phyloP scores from a whole-genome alignment of 1,140 invertebrate genomes.

The Platyscapa corneri region DNA sequence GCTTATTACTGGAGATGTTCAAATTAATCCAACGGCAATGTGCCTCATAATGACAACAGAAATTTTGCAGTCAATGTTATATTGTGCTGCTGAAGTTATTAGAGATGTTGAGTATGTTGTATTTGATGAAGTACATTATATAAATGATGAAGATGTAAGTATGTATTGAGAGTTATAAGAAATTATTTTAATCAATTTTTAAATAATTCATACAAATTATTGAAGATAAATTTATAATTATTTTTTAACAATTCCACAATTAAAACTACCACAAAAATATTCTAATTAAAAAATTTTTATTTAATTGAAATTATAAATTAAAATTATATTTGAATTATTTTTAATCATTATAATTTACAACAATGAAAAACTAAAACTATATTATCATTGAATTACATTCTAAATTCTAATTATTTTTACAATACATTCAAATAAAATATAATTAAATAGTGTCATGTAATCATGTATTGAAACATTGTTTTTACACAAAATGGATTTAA shows the following conservation, averaged over 20 bases:
- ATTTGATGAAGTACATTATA: constrained; percentile 99
- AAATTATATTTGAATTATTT: too few relatives aligned
- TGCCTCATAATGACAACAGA: constrained; percentile 99
- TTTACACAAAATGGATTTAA: background rate
- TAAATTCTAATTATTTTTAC: too few relatives aligned
- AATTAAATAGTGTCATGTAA: too few relatives aligned
- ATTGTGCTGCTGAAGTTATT: constrained; percentile 95
- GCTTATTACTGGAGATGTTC: constrained; percentile 96
- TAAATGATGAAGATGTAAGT: constrained; percentile 94
- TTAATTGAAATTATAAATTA: too few relatives aligned
- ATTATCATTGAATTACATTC: too few relatives aligned
- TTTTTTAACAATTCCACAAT: too few relatives aligned
- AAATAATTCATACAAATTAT: background rate
- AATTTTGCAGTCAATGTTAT: constrained; percentile 97
- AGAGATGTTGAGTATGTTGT: constrained; percentile 98
- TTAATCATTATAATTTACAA: too few relatives aligned
- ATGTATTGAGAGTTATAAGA: constrained; percentile 23
- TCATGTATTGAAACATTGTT: background rate
- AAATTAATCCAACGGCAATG: constrained; percentile 93
- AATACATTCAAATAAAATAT: background rate
- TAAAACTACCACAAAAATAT: too few relatives aligned
- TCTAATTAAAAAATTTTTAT: too few relatives aligned
- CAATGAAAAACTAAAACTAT: too few relatives aligned
- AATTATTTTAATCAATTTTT: background rate
- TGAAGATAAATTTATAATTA: background rate